Evolutionary conservation across 2,888 invertebrate genomes (phyloP), one percentile per base, ranked within the genome.

Genomic region (Icerya purchasi): DNA sequence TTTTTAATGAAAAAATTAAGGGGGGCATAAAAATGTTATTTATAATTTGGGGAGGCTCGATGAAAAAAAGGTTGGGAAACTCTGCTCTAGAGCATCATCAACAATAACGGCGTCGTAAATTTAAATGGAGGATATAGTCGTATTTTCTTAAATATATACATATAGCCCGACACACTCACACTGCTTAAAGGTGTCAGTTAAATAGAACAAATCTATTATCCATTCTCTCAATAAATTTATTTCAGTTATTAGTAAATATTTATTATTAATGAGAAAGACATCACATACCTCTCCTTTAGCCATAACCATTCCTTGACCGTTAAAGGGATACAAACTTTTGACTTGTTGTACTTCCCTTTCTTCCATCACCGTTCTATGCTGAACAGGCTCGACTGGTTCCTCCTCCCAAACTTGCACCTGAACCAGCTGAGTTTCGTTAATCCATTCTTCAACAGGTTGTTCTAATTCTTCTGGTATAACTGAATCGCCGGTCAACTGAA

Each of bases 321-420:
- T 83, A 76, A 93, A 97, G 18, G 87, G 83, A 74, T 94, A 96
- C 56, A 89, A 74, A 10, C 86, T 83, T 65, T 81, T 81, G 10
- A 85, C 91, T 75, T 93, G 93, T 0, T 91, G 89, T 20, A 93
- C 81, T 65, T 83, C 78, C 64, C 87, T 77, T 67, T 90, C 88
- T 72, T 94, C 92, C 0, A 85, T 80, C 0, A 90, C 84, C n/a
- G 86, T 87, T 62, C 82, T 77, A 65, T 88, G 83, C 68, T 92
- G 90, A 14, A 89, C 76, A 53, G 84, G 77, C 70, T 93, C 91
- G 0, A 86, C 81, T 0, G 86, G 81, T 69, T 91, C 91, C 67
- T 94, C 93, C 67, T 91, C 92, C 83, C 87, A 91, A 18, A 91
- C 84, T 67, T 94, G 92, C 56, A 87, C 85, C 5, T 92, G 91